Percentiles rank a stretch among this genome's conserved stretches.
phyloP scores from a whole-genome alignment of 2,113 vertebrate species.

The Oncorhynchus nerka region DNA sequence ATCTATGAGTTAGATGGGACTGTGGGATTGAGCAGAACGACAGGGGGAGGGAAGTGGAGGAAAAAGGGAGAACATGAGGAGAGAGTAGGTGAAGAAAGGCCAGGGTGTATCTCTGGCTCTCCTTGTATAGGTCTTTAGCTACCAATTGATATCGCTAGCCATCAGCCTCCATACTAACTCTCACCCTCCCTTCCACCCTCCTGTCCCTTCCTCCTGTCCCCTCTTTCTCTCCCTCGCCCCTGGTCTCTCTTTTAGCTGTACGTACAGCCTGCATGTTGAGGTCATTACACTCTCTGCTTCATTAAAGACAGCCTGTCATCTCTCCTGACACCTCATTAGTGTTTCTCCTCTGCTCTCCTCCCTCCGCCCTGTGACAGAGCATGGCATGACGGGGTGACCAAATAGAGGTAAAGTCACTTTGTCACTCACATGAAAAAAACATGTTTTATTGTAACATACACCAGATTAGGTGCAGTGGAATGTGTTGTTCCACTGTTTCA shows the following conservation, averaged over 20 bases:
- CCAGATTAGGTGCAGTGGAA: no score
- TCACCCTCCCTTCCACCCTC: not conserved
- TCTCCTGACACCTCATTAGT: not conserved
- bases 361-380: not conserved
- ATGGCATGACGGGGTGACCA: no score
- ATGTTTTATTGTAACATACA: no score
- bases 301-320: slow-evolving; percentile 70
- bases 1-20: slow-evolving; percentile 32
- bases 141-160: slow-evolving; percentile 3
- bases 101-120: slow-evolving; percentile 27
- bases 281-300: slow-evolving; percentile 68
- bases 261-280: slow-evolving; percentile 24
- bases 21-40: slow-evolving; percentile 11
- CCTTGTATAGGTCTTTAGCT: slow-evolving; percentile 33
- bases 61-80: not conserved
- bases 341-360: not conserved
- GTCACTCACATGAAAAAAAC: not conserved
- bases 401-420: not conserved
- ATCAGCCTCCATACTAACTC: not conserved
- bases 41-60: slow-evolving; percentile 18
- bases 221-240: not conserved
- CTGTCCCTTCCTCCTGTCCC: not conserved
- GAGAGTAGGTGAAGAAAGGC: no score
- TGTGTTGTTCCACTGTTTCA: no score
- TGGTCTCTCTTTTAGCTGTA: slow-evolving; percentile 30